phyloP scores from a whole-genome alignment of 1,140 invertebrate genomes.

The Ips typographus region DNA sequence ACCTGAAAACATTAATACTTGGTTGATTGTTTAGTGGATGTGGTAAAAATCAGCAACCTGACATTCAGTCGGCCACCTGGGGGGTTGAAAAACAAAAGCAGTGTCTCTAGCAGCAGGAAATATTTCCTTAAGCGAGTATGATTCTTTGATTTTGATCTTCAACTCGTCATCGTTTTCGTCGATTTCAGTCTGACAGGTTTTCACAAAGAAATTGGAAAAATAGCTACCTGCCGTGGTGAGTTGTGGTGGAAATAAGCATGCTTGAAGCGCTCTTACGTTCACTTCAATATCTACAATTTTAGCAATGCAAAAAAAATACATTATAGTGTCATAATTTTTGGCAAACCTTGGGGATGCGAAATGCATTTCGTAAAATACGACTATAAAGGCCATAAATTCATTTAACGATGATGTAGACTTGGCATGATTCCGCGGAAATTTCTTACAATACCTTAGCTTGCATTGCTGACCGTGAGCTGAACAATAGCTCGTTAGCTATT shows the following conservation, averaged over 20 bases:
- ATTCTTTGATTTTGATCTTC: conserved; percentile 35
- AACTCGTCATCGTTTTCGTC: conserved; percentile 34
- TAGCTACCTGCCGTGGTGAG: conserved; percentile 33
- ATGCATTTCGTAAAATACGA: conserved; percentile 8
- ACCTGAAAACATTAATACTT: conserved; percentile 61
- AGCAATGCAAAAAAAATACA: neutral
- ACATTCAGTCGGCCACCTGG: conserved; percentile 86
- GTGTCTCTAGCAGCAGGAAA: conserved; percentile 66
- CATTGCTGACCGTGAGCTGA: conserved; percentile 8
- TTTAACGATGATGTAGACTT: conserved; percentile 15
- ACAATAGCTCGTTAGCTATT: conserved; percentile 16
- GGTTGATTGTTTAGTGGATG: neutral
- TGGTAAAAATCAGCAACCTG: conserved; percentile 58
- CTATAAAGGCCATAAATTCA: conserved; percentile 6
- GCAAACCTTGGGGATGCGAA: neutral
- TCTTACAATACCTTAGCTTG: conserved; percentile 2
- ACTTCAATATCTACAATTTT: conserved; percentile 28
- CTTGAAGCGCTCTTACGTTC: conserved; percentile 36
- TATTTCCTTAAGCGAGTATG: conserved; percentile 58
- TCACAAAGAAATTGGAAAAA: conserved; percentile 40
- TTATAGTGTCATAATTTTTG: neutral
- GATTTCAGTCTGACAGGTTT: conserved; percentile 13
- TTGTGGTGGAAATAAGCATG: conserved; percentile 36
- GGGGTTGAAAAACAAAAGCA: conserved; percentile 68
- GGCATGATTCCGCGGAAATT: conserved; percentile 18